Evolutionary conservation across 1,140 invertebrate species (phyloP).

Genomic region (Ganaspis sp.): DNA sequence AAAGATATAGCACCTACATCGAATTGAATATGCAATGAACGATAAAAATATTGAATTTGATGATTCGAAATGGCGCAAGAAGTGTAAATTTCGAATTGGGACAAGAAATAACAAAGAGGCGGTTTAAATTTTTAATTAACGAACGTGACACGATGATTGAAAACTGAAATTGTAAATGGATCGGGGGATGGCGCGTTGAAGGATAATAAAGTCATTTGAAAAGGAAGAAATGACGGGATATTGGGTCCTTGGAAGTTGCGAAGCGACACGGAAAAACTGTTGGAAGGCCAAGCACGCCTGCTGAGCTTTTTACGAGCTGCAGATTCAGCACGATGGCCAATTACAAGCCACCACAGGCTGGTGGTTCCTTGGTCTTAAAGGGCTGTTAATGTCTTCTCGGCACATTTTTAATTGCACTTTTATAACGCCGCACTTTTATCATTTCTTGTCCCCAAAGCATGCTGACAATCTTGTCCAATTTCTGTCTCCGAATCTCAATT

Average conservation of each 20-base stretch:
- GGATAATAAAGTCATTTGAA: slow-evolving; percentile 14
- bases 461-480: background rate
- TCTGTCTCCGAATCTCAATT: background rate
- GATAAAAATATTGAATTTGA: no score
- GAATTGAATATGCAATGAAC: no score
- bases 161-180: background rate
- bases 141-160: slow-evolving; percentile 14
- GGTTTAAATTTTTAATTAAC: slow-evolving; percentile 4
- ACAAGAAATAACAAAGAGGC: background rate
- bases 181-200: background rate
- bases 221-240: slow-evolving; percentile 22
- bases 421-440: background rate
- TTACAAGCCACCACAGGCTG: slow-evolving; percentile 11
- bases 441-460: background rate
- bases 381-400: background rate
- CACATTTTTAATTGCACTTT: slow-evolving; percentile 23
- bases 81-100: background rate
- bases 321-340: slow-evolving; percentile 20
- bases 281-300: slow-evolving; percentile 22
- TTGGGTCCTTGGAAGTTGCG: slow-evolving; percentile 5
- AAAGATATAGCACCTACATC: no score
- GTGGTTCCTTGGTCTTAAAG: slow-evolving; percentile 21
- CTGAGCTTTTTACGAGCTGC: slow-evolving; percentile 26
- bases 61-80: no score
- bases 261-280: slow-evolving; percentile 28